Percentiles rank a stretch among this genome's conserved stretches.
phyloP scores from a whole-genome alignment of 2,888 invertebrate species.

The Ochlodes sylvanus region DNA sequence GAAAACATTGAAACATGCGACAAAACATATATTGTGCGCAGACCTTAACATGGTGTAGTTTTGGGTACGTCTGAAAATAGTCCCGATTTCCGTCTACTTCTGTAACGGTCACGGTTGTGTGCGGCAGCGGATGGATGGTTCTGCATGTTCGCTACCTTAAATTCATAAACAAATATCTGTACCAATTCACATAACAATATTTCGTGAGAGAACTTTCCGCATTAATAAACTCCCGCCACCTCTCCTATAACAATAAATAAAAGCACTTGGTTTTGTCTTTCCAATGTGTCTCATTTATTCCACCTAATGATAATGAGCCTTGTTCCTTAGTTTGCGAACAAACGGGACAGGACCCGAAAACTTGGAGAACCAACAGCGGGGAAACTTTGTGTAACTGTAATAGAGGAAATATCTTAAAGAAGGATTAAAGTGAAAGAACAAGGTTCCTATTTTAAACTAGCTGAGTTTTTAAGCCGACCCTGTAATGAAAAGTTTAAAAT shows the following conservation, averaged over 20 bases:
- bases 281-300: conserved; percentile 30
- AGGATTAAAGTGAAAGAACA: conserved; percentile 19
- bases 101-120: too few species aligned
- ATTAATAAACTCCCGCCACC: neutral
- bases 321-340: conserved; percentile 27
- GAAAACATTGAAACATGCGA: too few species aligned
- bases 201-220: neutral
- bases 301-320: conserved; percentile 34
- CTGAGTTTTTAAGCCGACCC: neutral
- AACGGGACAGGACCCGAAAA: conserved; percentile 29
- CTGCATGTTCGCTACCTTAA: too few species aligned
- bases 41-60: too few species aligned
- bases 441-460: conserved; percentile 8
- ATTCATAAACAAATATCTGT: neutral
- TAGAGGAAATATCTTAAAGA: conserved; percentile 32
- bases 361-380: conserved; percentile 27
- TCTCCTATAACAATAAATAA: conserved; percentile 1
- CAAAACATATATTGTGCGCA: too few species aligned
- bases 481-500: conserved; percentile 7
- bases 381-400: conserved; percentile 29
- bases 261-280: conserved; percentile 12
- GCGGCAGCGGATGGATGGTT: too few species aligned
- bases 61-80: too few species aligned
- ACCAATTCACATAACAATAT: neutral
- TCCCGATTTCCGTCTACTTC: too few species aligned